Evolutionary conservation across 2,888 invertebrate genomes (phyloP).

Genomic region (Lithodes maja): DNA sequence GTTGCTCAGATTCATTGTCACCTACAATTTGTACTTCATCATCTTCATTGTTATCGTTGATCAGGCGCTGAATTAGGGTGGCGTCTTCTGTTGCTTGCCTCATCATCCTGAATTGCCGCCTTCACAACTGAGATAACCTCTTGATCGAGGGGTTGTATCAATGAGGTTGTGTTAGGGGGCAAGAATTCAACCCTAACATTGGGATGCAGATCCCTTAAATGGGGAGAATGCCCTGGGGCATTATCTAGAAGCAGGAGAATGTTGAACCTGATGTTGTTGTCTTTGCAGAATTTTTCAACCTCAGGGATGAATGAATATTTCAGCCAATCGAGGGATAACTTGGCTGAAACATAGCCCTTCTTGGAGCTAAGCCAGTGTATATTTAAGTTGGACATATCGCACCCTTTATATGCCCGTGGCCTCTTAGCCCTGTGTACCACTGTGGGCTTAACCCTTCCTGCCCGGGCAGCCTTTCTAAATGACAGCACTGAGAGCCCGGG

Average conservation of each 20-base stretch:
- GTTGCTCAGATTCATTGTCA: not conserved
- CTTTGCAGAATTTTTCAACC: not conserved
- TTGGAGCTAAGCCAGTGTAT: no score
- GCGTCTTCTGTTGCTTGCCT: not conserved
- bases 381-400: no score
- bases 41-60: not conserved
- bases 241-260: not conserved
- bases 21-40: not conserved
- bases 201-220: not conserved
- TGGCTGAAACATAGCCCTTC: no score
- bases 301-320: not conserved
- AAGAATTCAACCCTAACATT: not conserved
- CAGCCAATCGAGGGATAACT: not conserved
- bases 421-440: no score
- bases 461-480: no score
- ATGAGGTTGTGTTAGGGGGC: not conserved
- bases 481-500: no score
- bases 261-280: not conserved
- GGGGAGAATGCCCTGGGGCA: not conserved
- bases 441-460: no score
- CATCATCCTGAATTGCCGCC: constrained; percentile 19
- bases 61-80: not conserved
- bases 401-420: no score
- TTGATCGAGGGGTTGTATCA: constrained; percentile 1
- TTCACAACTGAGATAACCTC: not conserved